Conservation (phyloP, 1,140 invertebrate genomes). For the Varroa destructor region DNA sequence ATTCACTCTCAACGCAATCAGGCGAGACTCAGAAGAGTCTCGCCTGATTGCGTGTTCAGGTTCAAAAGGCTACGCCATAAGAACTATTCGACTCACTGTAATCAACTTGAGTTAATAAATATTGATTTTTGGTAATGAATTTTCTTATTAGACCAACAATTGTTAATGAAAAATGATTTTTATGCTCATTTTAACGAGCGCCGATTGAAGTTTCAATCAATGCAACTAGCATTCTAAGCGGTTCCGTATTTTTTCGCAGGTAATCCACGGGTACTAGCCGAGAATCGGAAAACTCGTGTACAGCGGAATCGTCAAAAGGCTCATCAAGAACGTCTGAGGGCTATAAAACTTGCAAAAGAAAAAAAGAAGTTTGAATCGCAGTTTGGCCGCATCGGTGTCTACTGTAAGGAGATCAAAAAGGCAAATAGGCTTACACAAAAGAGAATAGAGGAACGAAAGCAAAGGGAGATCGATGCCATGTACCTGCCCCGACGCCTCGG, state of each 20-base stretch:
- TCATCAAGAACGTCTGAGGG: neutral
- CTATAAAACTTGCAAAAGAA: neutral
- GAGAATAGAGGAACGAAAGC: neutral
- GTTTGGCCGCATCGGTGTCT: slow-evolving; percentile 8
- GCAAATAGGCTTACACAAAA: neutral
- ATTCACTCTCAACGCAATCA: too few relatives aligned
- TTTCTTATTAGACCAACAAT: too few relatives aligned
- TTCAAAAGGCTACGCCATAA: too few relatives aligned
- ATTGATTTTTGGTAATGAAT: too few relatives aligned
- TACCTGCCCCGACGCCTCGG: neutral
- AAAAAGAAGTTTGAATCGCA: slow-evolving; percentile 16
- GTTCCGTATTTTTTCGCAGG: neutral
- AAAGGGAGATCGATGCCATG: neutral
- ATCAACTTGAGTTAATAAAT: too few relatives aligned
- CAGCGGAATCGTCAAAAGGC: slow-evolving; percentile 23
- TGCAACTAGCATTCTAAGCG: neutral
- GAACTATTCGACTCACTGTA: too few relatives aligned
- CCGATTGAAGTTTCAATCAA: neutral
- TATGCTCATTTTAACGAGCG: too few relatives aligned
- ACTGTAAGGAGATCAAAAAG: slow-evolving; percentile 11
- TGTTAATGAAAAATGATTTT: neutral
- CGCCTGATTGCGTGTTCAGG: too few relatives aligned
- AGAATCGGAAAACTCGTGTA: slow-evolving; percentile 10
- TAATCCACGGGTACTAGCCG: slow-evolving; percentile 3
- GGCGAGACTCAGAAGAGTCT: too few relatives aligned